Percentiles rank a stretch among this genome's conserved stretches.
phyloP scores from a whole-genome alignment of 92 coral and sea anemone genomes.

The Porites evermanni region DNA sequence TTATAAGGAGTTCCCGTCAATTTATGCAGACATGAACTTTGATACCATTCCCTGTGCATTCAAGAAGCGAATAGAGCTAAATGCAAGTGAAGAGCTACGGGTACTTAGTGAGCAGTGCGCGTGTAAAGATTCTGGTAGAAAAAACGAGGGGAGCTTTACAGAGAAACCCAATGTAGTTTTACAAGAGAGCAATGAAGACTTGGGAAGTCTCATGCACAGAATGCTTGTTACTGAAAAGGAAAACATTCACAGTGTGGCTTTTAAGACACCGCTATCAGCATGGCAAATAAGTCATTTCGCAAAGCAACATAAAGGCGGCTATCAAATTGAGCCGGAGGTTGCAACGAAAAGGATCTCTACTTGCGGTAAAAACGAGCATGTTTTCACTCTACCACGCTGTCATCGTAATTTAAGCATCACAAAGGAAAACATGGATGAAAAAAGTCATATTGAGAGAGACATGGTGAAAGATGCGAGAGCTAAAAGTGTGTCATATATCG shows the following conservation, averaged over 20 bases:
- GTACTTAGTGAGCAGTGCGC: constrained; percentile 19
- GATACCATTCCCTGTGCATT: constrained; percentile 71
- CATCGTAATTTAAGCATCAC: background rate
- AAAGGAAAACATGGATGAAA: constrained; percentile 5
- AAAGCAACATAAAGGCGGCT: constrained; percentile 59
- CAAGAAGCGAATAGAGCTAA: constrained; percentile 55
- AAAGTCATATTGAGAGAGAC: background rate
- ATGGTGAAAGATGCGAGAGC: constrained; percentile 1
- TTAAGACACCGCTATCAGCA: constrained; percentile 40
- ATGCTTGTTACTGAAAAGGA: constrained; percentile 50
- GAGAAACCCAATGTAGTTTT: background rate
- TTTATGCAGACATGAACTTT: background rate
- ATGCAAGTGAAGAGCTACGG: constrained; percentile 67
- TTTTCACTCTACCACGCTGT: constrained; percentile 29
- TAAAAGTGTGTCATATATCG: background rate
- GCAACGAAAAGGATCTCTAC: background rate
- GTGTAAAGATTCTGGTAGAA: background rate
- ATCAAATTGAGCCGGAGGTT: constrained; percentile 24
- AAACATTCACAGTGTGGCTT: constrained; percentile 4
- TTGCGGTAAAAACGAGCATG: constrained; percentile 7
- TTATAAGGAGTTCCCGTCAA: background rate
- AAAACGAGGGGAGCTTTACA: background rate
- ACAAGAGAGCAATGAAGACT: constrained; percentile 16
- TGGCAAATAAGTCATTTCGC: constrained; percentile 76
- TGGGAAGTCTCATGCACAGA: constrained; percentile 43